Evolutionary conservation across 1,140 invertebrate species (phyloP).

Genomic region (Condylostylus longicornis): DNA sequence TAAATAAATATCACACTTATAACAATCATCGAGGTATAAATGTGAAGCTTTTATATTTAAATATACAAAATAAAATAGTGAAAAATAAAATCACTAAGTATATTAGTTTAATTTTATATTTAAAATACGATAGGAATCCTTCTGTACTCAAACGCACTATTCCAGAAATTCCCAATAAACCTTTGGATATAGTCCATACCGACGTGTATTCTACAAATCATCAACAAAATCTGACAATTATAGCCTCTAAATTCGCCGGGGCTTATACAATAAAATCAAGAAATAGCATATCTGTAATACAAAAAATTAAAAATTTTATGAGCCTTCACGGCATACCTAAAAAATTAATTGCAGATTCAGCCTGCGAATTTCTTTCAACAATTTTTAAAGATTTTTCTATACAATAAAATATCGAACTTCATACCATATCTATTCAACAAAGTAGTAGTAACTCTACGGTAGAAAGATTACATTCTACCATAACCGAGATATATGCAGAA

Average conservation of each 20-base stretch:
- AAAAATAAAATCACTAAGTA: background rate
- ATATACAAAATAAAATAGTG: background rate
- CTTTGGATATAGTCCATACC: conserved; percentile 16
- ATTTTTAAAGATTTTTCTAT: conserved; percentile 11
- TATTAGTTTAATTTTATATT: too few relatives aligned
- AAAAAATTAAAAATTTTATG: conserved; percentile 12
- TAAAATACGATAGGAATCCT: conserved; percentile 1
- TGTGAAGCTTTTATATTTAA: conserved; percentile 8
- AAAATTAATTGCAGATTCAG: conserved; percentile 10
- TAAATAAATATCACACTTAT: conserved; percentile 13
- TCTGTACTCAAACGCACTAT: too few relatives aligned
- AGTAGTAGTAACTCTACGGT: conserved; percentile 7
- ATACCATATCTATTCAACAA: conserved; percentile 9
- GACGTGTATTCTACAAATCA: conserved; percentile 12
- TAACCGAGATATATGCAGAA: conserved; percentile 14
- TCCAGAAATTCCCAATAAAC: conserved; percentile 10
- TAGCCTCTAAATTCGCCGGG: conserved; percentile 18
- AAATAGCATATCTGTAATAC: conserved; percentile 5
- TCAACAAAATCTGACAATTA: conserved; percentile 12
- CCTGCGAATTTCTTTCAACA: conserved; percentile 11
- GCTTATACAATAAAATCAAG: conserved; percentile 12
- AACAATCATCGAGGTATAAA: conserved; percentile 12
- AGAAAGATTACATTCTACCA: conserved; percentile 11
- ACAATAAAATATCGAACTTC: conserved; percentile 12
- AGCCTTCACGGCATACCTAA: conserved; percentile 10